Percentiles rank a stretch among this genome's conserved stretches.
phyloP scores from a whole-genome alignment of 2,888 invertebrate genomes.

The Corythucha ciliata region DNA sequence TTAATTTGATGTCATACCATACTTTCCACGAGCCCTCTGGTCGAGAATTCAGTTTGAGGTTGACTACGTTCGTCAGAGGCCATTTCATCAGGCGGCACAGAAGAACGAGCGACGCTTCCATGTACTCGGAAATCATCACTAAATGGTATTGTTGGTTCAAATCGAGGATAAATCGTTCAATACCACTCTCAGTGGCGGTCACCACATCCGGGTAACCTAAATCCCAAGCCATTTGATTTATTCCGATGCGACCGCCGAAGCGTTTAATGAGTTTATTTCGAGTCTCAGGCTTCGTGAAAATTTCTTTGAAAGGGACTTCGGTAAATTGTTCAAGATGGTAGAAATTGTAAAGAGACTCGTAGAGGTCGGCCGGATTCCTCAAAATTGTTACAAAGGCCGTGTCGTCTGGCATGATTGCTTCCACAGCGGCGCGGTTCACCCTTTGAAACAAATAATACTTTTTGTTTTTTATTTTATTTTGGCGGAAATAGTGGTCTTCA shows the following conservation, averaged over 20 bases:
- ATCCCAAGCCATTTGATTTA: slow-evolving; percentile 36
- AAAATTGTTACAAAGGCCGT: slow-evolving; percentile 33
- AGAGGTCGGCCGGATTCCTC: slow-evolving; percentile 31
- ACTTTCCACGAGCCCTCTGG: too few relatives aligned
- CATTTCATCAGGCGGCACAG: slow-evolving; percentile 34
- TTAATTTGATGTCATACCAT: too few relatives aligned
- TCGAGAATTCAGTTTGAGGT: slow-evolving; percentile 30
- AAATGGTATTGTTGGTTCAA: slow-evolving; percentile 35
- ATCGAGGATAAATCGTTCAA: slow-evolving; percentile 29
- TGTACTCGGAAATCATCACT: slow-evolving; percentile 35
- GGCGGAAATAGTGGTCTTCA: neutral
- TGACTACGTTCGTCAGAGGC: slow-evolving; percentile 33
- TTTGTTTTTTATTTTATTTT: neutral
- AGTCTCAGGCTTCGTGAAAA: neutral
- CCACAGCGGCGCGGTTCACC: slow-evolving; percentile 29
- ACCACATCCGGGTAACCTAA: slow-evolving; percentile 29
- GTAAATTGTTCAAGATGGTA: slow-evolving; percentile 26
- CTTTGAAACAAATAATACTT: slow-evolving; percentile 11
- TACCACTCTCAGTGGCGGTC: slow-evolving; percentile 8
- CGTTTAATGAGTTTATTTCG: neutral
- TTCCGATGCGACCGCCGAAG: slow-evolving; percentile 22
- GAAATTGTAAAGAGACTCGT: slow-evolving; percentile 32
- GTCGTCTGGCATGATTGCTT: slow-evolving; percentile 31
- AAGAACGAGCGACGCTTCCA: slow-evolving; percentile 35
- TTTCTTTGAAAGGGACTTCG: slow-evolving; percentile 8